Evolutionary conservation across 2,888 invertebrate genomes (phyloP), one percentile per base, ranked within the genome.

Genomic region (Shargacucullia verbasci): DNA sequence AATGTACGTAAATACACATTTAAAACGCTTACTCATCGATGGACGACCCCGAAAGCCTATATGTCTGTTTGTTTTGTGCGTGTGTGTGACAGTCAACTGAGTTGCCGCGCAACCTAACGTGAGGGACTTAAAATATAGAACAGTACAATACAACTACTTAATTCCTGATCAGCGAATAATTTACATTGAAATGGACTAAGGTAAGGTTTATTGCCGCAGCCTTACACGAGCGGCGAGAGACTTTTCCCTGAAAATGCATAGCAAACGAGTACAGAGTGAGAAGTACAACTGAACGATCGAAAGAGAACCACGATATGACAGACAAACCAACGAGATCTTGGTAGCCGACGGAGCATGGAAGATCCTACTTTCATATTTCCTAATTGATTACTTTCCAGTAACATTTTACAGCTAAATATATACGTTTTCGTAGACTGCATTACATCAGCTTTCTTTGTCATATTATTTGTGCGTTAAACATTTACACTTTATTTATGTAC

Each of bases 381-480:
- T 91, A 90, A 85, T 82, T 76, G 72, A 85, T 86, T 84, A 89
- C 78, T 82, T 83, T 77, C 82, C 88, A 85, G 89, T 89, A 65
- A 76, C 70, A 70, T 76, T 76, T 88, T 89, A 92, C 85, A 90
- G 88, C 92, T 93, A 92, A 89, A 85, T 92, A 92, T 88, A 91
- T 88, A 86, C 82, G 79, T 83, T 85, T 87, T 84, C 86, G 81
- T 86, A 88, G 86, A 84, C 84, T 83, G 87, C 84, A 83, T 88
- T 85, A 86, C 84, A 87, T 85, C 88, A 89, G 87, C 88, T 83
- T 84, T 79, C 29, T 58, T 79, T 75, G 84, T 86, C 85, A 83
- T 89, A 89, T 89, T 90, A 92, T 91, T 94, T 94, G 94, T 94
- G 94, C 94, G 94, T 94, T 94, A 92, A 92, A 93, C 92, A 92